Conservation (phyloP, 2,113 vertebrate genomes). For the Merops nubicus region DNA sequence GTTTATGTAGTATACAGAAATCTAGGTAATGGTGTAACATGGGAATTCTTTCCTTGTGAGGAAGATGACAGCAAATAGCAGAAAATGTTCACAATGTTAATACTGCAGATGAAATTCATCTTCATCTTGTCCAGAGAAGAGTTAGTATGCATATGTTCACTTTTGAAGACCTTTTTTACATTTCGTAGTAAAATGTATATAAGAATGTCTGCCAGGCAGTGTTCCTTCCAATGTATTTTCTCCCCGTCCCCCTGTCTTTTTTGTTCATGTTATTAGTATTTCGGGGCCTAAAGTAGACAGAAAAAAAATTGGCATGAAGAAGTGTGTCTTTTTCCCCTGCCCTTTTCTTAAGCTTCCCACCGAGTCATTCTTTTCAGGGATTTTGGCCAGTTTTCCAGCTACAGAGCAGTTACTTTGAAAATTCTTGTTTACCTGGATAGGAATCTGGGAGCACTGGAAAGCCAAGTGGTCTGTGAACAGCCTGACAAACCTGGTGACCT, state of each 20-base stretch:
- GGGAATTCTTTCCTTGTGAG: background rate
- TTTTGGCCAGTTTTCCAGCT: background rate
- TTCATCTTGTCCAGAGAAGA: background rate
- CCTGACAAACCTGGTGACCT: too few species aligned
- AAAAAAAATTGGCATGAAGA: background rate
- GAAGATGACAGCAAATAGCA: background rate
- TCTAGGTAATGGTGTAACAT: background rate
- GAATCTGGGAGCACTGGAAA: background rate
- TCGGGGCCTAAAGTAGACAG: background rate
- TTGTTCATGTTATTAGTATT: background rate
- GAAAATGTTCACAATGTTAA: background rate
- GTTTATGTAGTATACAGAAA: background rate
- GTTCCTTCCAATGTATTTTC: background rate
- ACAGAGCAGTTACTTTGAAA: background rate
- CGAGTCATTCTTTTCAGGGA: background rate
- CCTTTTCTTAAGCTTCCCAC: background rate
- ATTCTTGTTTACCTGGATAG: background rate
- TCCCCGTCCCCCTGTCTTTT: fast-evolving
- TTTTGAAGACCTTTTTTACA: background rate
- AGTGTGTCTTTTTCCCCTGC: background rate
- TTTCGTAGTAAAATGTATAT: background rate
- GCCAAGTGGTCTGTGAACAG: background rate
- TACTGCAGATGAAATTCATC: background rate
- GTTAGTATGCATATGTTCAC: background rate
- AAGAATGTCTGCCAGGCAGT: background rate